Conservation (phyloP, 2,888 invertebrate genomes). For the Melikaiella ostensackeni region DNA sequence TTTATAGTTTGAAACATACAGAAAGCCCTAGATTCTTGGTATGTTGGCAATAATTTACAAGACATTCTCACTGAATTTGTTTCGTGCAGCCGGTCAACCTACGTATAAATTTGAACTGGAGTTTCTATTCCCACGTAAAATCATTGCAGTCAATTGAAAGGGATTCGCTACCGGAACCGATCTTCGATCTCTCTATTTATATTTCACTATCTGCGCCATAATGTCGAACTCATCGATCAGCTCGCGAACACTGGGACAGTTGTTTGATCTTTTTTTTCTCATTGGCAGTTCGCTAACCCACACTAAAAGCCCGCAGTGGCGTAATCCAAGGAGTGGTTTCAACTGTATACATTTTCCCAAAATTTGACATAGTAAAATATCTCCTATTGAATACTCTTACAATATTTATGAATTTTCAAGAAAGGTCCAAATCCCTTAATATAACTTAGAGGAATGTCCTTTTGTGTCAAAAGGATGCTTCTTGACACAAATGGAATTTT, state of each 20-base stretch:
- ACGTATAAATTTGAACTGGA: constrained; percentile 38
- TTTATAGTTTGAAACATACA: no score
- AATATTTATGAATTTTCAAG: no score
- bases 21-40: constrained; percentile 7
- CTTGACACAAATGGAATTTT: no score
- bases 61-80: constrained; percentile 14
- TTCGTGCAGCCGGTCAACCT: constrained; percentile 15
- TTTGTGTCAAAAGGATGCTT: no score
- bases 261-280: constrained; percentile 35
- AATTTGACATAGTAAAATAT: not conserved
- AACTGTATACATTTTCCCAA: not conserved
- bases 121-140: constrained; percentile 45
- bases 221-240: constrained; percentile 56
- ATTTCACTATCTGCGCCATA: constrained; percentile 48
- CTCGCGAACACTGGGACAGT: constrained; percentile 7
- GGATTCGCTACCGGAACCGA: constrained; percentile 46
- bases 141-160: constrained; percentile 40
- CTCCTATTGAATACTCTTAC: no score
- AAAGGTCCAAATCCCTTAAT: no score
- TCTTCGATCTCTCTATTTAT: constrained; percentile 50
- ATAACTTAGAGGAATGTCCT: no score
- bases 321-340: not conserved
- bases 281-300: constrained; percentile 32
- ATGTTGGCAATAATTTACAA: constrained; percentile 23
- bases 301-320: constrained; percentile 24